Conservation (phyloP, 2,113 vertebrate species). For the Dermatemys mawii region DNA sequence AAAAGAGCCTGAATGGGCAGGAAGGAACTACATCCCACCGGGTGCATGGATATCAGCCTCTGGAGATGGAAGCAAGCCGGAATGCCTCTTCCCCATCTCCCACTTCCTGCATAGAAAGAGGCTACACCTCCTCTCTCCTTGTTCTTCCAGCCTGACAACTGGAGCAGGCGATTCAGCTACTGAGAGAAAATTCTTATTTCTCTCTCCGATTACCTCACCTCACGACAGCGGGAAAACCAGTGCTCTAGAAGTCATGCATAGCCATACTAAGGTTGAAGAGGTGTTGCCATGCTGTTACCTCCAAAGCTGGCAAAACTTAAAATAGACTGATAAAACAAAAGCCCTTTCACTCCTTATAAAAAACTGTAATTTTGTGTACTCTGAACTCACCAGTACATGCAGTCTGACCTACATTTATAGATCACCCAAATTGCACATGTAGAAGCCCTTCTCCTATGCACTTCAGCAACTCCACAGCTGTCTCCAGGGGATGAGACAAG, state of each 20-base stretch:
- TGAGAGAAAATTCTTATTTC: too few species aligned
- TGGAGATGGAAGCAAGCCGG: too few species aligned
- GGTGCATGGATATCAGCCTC: neutral
- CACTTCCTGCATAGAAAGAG: too few species aligned
- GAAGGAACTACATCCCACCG: neutral
- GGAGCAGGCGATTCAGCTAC: too few species aligned
- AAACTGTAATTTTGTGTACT: neutral
- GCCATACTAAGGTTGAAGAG: too few species aligned
- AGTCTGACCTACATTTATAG: neutral
- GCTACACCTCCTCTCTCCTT: neutral
- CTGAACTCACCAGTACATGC: conserved; percentile 1
- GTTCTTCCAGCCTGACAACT: too few species aligned
- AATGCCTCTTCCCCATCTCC: neutral
- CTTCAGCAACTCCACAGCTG: neutral
- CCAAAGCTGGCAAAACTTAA: too few species aligned
- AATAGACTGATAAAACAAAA: neutral
- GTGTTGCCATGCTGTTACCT: too few species aligned
- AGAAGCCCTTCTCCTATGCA: neutral
- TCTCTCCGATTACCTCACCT: too few species aligned
- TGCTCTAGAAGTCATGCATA: too few species aligned
- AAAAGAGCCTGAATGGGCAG: neutral
- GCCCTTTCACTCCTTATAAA: neutral
- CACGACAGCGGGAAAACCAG: too few species aligned
- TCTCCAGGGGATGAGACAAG: neutral
- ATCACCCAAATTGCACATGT: fast-evolving